Evolutionary conservation across 2,888 invertebrate species (phyloP).

Genomic region (Rotaria socialis): DNA sequence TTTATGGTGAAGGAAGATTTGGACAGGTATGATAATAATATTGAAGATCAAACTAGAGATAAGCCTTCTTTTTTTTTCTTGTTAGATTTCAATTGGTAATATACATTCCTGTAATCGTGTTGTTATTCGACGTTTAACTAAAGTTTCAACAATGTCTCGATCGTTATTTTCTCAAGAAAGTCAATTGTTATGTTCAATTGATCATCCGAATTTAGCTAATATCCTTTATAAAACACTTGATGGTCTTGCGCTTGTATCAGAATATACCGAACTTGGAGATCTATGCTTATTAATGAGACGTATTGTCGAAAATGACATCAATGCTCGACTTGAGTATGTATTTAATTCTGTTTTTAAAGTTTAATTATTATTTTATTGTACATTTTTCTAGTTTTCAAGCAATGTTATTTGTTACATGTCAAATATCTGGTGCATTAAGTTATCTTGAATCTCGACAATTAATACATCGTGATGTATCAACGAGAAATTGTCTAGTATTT

Average conservation of each 20-base stretch:
- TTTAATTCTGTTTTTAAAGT: background rate
- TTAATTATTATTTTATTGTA: too few relatives aligned
- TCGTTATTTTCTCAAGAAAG: background rate
- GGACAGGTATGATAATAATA: background rate
- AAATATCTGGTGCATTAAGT: background rate
- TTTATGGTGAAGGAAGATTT: constrained; percentile 30
- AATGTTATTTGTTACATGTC: constrained; percentile 13
- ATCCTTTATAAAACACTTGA: constrained; percentile 32
- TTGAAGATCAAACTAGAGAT: background rate
- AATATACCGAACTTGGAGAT: constrained; percentile 31
- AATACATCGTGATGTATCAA: constrained; percentile 26
- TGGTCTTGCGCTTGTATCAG: background rate
- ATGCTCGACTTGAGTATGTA: constrained; percentile 31
- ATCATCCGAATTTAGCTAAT: background rate
- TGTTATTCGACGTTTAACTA: constrained; percentile 28
- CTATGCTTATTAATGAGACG: constrained; percentile 25
- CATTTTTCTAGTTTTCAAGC: background rate
- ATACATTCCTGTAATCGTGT: background rate
- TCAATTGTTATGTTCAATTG: constrained; percentile 10
- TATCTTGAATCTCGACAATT: constrained; percentile 18
- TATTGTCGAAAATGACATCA: background rate
- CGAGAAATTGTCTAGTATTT: constrained; percentile 25
- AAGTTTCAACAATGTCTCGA: constrained; percentile 20
- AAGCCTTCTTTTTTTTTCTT: background rate
- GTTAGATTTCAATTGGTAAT: background rate